These are phyloP conservation scores for Drosophila simulans DNA, from an alignment of 1,140 invertebrate genomes.

Conservation along the genomic window DNA sequence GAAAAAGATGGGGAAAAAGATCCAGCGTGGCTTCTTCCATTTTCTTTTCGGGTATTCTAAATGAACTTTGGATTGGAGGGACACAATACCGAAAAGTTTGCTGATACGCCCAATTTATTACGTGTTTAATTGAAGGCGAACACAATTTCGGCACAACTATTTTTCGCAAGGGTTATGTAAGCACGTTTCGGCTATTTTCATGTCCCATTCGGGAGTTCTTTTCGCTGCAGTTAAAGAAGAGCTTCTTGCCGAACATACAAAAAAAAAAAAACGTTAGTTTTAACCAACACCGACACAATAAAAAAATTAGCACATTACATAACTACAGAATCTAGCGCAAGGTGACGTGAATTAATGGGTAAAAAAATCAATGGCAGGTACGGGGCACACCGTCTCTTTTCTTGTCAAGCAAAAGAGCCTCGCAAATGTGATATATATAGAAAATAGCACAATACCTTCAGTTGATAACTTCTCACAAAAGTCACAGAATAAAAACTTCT, in stretches of 20 bases:
- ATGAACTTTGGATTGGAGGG: neutral
- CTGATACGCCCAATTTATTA: neutral
- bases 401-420: slow-evolving; percentile 15
- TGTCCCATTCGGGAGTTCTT: neutral
- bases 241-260: slow-evolving; percentile 5
- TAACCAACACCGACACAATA: slow-evolving; percentile 65
- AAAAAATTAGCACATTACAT: slow-evolving; percentile 79
- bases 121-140: slow-evolving; percentile 8
- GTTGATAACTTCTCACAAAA: slow-evolving; percentile 84
- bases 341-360: slow-evolving; percentile 52
- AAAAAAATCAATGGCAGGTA: slow-evolving; percentile 73
- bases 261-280: slow-evolving; percentile 14
- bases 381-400: slow-evolving; percentile 18
- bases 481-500: slow-evolving; percentile 84
- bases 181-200: slow-evolving; percentile 28
- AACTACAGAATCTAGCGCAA: slow-evolving; percentile 76
- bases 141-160: slow-evolving; percentile 9
- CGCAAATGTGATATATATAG: slow-evolving; percentile 19
- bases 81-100: too few relatives aligned
- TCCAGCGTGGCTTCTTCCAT: slow-evolving; percentile 37
- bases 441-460: slow-evolving; percentile 78
- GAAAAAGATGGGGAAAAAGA: slow-evolving; percentile 17
- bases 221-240: neutral
- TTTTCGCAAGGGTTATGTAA: slow-evolving; percentile 65
- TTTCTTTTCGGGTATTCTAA: neutral